Evolutionary conservation across 2,113 vertebrate species (phyloP).

Genomic region (Gavialis gangeticus): DNA sequence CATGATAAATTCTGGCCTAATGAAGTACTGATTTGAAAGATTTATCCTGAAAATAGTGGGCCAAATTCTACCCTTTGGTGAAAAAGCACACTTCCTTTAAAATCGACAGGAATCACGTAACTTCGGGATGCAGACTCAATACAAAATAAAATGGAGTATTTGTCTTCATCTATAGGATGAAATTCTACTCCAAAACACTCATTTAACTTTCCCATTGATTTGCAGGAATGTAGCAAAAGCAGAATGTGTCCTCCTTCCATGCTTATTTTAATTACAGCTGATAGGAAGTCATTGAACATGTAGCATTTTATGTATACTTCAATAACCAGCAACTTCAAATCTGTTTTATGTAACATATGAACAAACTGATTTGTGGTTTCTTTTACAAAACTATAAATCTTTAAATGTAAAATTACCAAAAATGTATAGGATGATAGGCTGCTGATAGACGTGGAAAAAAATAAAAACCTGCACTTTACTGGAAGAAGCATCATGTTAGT

Average conservation of each 20-base stretch:
- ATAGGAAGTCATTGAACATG: neutral
- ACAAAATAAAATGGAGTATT: neutral
- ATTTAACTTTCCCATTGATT: neutral
- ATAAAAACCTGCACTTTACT: too few species aligned
- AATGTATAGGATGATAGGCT: too few species aligned
- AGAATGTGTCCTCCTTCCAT: neutral
- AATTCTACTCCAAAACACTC: neutral
- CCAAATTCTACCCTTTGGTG: conserved; percentile 51
- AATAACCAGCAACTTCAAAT: conserved; percentile 16
- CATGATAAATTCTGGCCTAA: conserved; percentile 70
- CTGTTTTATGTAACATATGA: neutral
- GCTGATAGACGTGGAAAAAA: too few species aligned
- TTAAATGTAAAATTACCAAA: neutral
- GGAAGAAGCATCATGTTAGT: too few species aligned
- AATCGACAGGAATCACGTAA: neutral
- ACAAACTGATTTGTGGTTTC: neutral
- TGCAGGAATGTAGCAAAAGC: neutral
- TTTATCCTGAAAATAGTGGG: conserved; percentile 35
- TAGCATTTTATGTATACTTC: neutral
- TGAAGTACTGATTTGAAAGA: conserved; percentile 71
- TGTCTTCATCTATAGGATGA: neutral
- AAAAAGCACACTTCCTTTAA: conserved; percentile 52
- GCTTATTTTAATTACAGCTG: conserved; percentile 8
- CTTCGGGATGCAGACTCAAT: neutral
- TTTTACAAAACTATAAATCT: neutral